A percentile compares a stretch with the other conserved stretches of the same genome.
These are phyloP conservation scores for Manduca sexta DNA, from an alignment of 1,140 invertebrate species.

Conservation along the genomic window DNA sequence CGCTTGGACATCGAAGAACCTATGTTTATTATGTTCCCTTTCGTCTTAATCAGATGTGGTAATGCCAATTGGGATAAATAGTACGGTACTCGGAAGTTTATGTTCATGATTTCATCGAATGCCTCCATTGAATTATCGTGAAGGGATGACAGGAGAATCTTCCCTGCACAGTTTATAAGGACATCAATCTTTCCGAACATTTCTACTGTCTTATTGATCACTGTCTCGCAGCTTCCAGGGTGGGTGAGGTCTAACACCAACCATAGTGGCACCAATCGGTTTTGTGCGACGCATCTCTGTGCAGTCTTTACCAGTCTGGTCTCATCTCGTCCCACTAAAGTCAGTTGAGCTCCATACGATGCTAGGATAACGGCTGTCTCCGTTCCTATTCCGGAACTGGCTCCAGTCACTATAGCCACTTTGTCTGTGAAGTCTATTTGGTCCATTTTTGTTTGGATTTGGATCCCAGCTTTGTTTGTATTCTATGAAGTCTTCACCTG, in stretches of 20 bases:
- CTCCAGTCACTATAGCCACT: slow-evolving; percentile 36
- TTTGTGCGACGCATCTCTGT: slow-evolving; percentile 72
- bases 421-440: slow-evolving; percentile 29
- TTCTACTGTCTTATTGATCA: slow-evolving; percentile 75
- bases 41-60: slow-evolving; percentile 78
- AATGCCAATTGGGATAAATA: slow-evolving; percentile 81
- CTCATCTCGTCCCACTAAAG: slow-evolving; percentile 80
- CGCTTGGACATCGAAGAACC: slow-evolving; percentile 21
- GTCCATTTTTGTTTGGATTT: slow-evolving; percentile 8
- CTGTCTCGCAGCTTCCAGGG: slow-evolving; percentile 75
- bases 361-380: slow-evolving; percentile 76
- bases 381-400: slow-evolving; percentile 74
- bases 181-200: slow-evolving; percentile 77
- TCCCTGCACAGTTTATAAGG: slow-evolving; percentile 84
- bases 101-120: slow-evolving; percentile 80
- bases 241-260: slow-evolving; percentile 75
- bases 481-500: not conserved
- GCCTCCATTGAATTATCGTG: slow-evolving; percentile 79
- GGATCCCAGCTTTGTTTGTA: not conserved
- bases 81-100: slow-evolving; percentile 82
- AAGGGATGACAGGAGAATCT: slow-evolving; percentile 78
- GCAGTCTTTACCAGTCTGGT: slow-evolving; percentile 76
- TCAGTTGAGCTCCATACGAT: slow-evolving; percentile 73
- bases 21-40: slow-evolving; percentile 38
- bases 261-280: slow-evolving; percentile 61